phyloP scores from a whole-genome alignment of 2,797 vertebrate genomes.

The Acanthurus leucopareius region DNA sequence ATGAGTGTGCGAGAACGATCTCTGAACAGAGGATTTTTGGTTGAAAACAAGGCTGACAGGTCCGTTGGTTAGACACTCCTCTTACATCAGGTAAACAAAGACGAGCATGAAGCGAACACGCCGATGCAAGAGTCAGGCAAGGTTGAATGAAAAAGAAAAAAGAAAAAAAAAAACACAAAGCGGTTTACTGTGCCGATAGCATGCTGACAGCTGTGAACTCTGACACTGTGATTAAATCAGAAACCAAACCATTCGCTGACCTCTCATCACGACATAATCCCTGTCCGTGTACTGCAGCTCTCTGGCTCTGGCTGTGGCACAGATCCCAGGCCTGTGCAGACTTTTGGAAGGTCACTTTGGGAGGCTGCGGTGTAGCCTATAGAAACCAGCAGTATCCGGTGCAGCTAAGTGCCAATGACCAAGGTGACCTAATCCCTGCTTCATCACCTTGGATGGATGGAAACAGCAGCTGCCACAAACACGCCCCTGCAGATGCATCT shows the following conservation, averaged over 20 bases:
- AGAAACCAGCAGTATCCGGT: slow-evolving; percentile 52
- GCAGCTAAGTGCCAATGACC: slow-evolving; percentile 40
- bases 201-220: slow-evolving; percentile 62
- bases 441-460: slow-evolving; percentile 29
- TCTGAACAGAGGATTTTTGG: neutral
- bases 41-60: slow-evolving; percentile 31
- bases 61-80: slow-evolving; percentile 25
- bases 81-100: slow-evolving; percentile 35
- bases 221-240: slow-evolving; percentile 45
- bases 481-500: neutral
- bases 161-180: neutral
- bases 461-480: slow-evolving; percentile 31
- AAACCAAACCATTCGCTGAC: slow-evolving; percentile 37
- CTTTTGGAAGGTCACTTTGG: slow-evolving; percentile 65
- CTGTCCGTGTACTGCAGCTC: slow-evolving; percentile 22
- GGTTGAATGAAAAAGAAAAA: neutral
- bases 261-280: slow-evolving; percentile 46
- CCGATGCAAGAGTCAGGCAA: neutral
- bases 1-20: neutral
- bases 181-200: slow-evolving; percentile 6
- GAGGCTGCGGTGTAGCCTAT: slow-evolving; percentile 32
- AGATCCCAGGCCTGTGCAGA: slow-evolving; percentile 51
- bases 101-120: slow-evolving; percentile 11
- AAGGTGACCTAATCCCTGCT: slow-evolving; percentile 46
- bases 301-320: slow-evolving; percentile 22